Percentiles rank a stretch among this genome's conserved stretches.
Conservation (phyloP, 92 coral and sea anemone genomes). For the Epizoanthus scotinus region DNA sequence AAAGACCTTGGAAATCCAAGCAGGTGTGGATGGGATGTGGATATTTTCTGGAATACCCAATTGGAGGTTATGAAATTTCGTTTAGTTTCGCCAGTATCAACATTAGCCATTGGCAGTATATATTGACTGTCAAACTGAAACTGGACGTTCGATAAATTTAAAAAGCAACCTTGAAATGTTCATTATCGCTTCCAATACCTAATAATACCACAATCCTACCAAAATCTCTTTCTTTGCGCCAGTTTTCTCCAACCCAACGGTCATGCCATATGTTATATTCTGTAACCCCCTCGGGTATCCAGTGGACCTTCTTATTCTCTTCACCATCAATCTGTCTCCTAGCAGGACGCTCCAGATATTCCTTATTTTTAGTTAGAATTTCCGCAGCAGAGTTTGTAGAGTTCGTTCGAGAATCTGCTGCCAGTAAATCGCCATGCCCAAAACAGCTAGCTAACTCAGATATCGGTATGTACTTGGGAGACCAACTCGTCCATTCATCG, state of each 20-base stretch:
- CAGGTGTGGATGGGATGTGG: too few species aligned
- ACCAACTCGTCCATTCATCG: slow-evolving; percentile 77
- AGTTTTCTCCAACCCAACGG: slow-evolving; percentile 97
- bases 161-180: too few species aligned
- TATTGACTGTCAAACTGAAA: too few species aligned
- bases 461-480: slow-evolving; percentile 69
- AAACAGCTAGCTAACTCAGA: neutral
- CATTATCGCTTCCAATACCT: too few species aligned
- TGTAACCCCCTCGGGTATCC: slow-evolving; percentile 97
- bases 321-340: slow-evolving; percentile 87
- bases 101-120: too few species aligned
- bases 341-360: slow-evolving; percentile 71
- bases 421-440: neutral
- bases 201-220: slow-evolving; percentile 11
- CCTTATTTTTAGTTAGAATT: slow-evolving; percentile 55
- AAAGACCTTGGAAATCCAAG: too few species aligned
- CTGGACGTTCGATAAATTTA: too few species aligned
- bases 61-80: too few species aligned
- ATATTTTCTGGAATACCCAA: too few species aligned
- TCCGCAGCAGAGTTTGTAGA: slow-evolving; percentile 51
- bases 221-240: slow-evolving; percentile 76
- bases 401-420: slow-evolving; percentile 8
- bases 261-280: slow-evolving; percentile 99
- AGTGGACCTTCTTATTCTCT: slow-evolving; percentile 76
- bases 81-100: too few species aligned